Conservation (phyloP, 2,113 vertebrate genomes). For the Alouatta palliata region DNA sequence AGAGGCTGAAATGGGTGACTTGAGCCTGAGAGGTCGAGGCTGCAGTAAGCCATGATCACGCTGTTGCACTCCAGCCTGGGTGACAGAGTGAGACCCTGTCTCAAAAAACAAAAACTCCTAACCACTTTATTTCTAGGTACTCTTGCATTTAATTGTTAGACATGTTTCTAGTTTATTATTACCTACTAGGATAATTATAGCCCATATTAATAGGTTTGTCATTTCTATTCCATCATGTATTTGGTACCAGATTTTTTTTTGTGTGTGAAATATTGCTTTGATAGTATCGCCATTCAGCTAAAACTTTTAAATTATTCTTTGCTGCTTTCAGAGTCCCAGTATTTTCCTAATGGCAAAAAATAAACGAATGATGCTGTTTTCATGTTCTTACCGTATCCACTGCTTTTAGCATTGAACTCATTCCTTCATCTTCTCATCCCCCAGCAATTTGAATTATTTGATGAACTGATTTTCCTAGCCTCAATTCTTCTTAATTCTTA, state of each 20-base stretch:
- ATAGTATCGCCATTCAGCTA: neutral
- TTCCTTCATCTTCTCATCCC: neutral
- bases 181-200: neutral
- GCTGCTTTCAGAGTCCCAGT: neutral
- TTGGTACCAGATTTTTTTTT: neutral
- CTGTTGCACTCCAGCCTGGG: no score
- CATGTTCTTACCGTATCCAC: neutral
- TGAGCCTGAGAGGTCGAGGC: no score
- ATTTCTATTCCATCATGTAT: neutral
- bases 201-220: neutral
- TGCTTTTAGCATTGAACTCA: neutral
- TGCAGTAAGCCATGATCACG: no score
- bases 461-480: constrained; percentile 26
- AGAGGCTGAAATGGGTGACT: no score
- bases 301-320: constrained; percentile 19
- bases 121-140: neutral
- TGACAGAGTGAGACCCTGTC: neutral
- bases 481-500: constrained; percentile 8
- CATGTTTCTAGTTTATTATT: neutral
- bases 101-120: neutral
- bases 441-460: neutral
- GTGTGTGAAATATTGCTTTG: constrained; percentile 4
- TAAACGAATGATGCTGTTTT: neutral
- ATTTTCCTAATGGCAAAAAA: constrained; percentile 6
- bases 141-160: constrained; percentile 15